Evolutionary conservation across 2,797 vertebrate species (phyloP), one percentile per base, ranked within the genome.

Genomic region (Sylvilagus floridanus): DNA sequence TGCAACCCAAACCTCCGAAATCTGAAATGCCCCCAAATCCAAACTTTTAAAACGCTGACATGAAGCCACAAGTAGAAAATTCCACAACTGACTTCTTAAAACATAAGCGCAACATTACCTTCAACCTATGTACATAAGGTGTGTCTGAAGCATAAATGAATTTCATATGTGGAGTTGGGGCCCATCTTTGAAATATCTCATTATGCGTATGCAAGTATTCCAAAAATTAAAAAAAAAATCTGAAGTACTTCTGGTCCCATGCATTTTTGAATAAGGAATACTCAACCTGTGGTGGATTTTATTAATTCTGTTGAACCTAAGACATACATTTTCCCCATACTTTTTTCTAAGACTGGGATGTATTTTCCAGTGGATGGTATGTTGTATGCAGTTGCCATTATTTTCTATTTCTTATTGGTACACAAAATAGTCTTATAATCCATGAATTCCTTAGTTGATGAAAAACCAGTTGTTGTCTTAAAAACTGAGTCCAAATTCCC

Each of bases 371-470:
- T n/a, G 8, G 63, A 24, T 63, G 2, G 9, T 16, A 1, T 89
- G 24, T 28, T 85, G n/a, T 3, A 42, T 68, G 87, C 35, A 71
- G 32, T 50, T 72, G n/a, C 22, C 30, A 81, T 26, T 35, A 69
- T 72, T 84, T 94, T 83, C 75, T 81, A 42, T 95, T 65, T 90
- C 21, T 72, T 76, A 73, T 11, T 81, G 24, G 10, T 52, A 30
- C 62, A 3, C 60, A 90, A 90, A 52, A 30, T 90, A 76, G 19
- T 72, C 32, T 88, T 92, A 76, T 1, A 76, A 13, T 81, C 28
- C 47, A 17, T 73, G 54, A 17, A n/a, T 69, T 86, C 35, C 75
- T 90, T 35, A 73, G 69, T 84, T 88, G 65, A 68, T 91, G 68
- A 42, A 90, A 81, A 63, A 50, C 12, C 1, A 24, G 13, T 78